Evolutionary conservation across 2,797 vertebrate genomes (phyloP), one percentile per base, ranked within the genome.

Genomic region (Anguilla obscura): DNA sequence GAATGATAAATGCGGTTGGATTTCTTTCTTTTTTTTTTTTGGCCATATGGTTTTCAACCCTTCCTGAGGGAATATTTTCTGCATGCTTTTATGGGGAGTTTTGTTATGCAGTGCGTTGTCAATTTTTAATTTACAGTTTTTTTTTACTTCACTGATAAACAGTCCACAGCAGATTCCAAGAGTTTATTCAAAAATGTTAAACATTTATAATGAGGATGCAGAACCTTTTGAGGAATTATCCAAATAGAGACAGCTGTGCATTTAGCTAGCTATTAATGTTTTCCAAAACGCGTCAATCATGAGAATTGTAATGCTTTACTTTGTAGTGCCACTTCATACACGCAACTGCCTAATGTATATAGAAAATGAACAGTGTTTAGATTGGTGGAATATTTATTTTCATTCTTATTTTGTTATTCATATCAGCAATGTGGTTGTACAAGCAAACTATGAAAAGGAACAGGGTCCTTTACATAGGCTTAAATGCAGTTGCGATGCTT

Each of bases 31-130:
- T 69, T 84, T 18, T 79, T 90, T 82, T 89, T 88, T 88, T 87
- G 88, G 88, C 83, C 83, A 56, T 85, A 79, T 85, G 85, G 83
- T 86, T 89, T 87, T 79, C 60, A 88, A 84, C 54, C 86, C 36
- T 33, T 71, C 88, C 88, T 30, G 86, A 45, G 89, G 88, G 86
- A 80, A 87, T 90, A 84, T 87, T 33, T 87, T 85, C 86, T 27
- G 30, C 45, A 30, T 86, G 85, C 45, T 87, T 89, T 87, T 86
- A 45, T 87, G 58, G 54, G 76, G 66, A 88, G 88, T 87, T 86
- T 10, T 79, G 16, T 79, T 79, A 5, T 40, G 36, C 74, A 36
- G 33, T 40, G 33, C 30, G 3, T 79, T 40, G 24, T 40, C 3
- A 36, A 14, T 79, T 79, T 36, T 79, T 71, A 30, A 33, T 71